Evolutionary conservation across 2,888 invertebrate genomes (phyloP).

Genomic region (Diaphora mendica): DNA sequence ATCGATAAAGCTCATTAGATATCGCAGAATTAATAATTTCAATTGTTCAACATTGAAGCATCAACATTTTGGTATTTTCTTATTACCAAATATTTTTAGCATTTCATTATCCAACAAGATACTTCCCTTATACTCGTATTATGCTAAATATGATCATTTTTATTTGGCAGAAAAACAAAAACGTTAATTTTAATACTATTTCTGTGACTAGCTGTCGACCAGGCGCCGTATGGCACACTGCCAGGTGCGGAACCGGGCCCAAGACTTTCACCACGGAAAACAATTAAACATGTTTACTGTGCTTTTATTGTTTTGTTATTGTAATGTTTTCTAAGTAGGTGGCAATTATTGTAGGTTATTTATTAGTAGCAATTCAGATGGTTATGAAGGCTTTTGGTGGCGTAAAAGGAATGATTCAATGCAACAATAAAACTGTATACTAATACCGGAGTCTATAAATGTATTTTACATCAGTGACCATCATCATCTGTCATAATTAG

Average conservation of each 20-base stretch:
- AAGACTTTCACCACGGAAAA: constrained; percentile 18
- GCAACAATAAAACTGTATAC: not conserved
- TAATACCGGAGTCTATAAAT: not conserved
- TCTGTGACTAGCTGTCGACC: constrained; percentile 34
- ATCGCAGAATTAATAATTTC: too few relatives aligned
- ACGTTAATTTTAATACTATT: constrained; percentile 53
- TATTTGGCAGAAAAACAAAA: constrained; percentile 54
- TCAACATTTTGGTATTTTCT: too few relatives aligned
- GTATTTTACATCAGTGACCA: not conserved
- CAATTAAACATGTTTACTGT: not conserved
- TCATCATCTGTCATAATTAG: too few relatives aligned
- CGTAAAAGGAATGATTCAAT: not conserved
- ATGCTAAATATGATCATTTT: not conserved
- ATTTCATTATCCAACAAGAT: too few relatives aligned
- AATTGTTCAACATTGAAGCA: too few relatives aligned
- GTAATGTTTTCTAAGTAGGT: constrained; percentile 16
- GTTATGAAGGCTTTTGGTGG: not conserved
- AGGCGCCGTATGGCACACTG: constrained; percentile 58
- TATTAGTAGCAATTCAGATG: not conserved
- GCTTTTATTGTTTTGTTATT: constrained; percentile 22
- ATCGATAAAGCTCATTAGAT: too few relatives aligned
- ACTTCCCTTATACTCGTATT: too few relatives aligned
- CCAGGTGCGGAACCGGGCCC: constrained; percentile 46
- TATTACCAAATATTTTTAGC: too few relatives aligned
- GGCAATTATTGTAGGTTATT: constrained; percentile 13